Base-by-base conservation (phyloP, 37 sponge, comb jelly and placozoan genomes). In the Spongia lamella region DNA sequence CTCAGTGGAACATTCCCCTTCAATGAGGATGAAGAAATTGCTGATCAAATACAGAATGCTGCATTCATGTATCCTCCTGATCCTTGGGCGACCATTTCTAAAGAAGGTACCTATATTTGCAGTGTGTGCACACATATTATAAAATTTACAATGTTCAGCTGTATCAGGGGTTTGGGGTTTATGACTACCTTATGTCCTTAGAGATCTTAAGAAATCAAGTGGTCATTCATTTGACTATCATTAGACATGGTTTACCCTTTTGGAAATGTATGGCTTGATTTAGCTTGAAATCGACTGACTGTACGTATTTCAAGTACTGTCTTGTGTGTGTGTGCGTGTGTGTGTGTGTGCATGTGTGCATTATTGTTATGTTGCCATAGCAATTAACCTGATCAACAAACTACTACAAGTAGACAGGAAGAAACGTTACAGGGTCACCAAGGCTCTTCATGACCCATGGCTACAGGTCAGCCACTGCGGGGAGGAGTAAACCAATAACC, bases 1-100 rank as follows among this genome's bases (percentile, higher is more conserved):
- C 75, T 97, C 77, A 92, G 93, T 84, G 99, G 99, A 30, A 97
- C 99, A 9, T 97, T 97, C 69, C 99, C 99, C 9, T 97, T 97
- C 86, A 97, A 94, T 43, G 99, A 97, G 58, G 95, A 97, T 52
- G 99, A 97, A 67, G 99, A 94, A 21, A 94, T 97, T 61, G 51
- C 79, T 11, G 99, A 97, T 59, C 99, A 97, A 79, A 97, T 97
- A 63, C 85, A 94, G 31, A 97, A 94, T 68, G 99, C 95, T 56
- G 90, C 92, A 15, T 97, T 97, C 88, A 97, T 97, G 99, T 97
- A 86, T 47, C 99, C 99, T 3, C 81, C 88, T 1, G 94, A 97
- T 61, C 99, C 99, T 7, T 97, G 99, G 99, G 79, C 77, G 31
- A 33, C 84, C 25, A 83, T 97, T 56, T 76, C 93, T 6, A 54